Evolutionary conservation across 2,797 vertebrate genomes (phyloP), one percentile per base, ranked within the genome.

Genomic region (Micromesistius poutassou): DNA sequence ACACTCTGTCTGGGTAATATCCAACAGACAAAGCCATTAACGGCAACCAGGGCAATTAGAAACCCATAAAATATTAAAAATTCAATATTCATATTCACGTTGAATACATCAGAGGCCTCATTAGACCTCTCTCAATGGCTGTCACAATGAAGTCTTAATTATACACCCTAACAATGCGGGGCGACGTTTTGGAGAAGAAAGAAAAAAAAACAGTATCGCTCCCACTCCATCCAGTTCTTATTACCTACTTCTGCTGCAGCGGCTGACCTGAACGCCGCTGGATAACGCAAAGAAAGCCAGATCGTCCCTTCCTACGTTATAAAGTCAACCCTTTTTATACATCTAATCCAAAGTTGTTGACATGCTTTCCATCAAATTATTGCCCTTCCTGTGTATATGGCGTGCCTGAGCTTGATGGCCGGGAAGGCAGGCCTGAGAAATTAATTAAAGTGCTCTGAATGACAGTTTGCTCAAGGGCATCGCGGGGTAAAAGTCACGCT

Each of bases 381-480:
- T 72, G 77, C 79, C 75, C 74, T 73, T 10, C 72, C 71, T 77
- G 62, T 68, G 30, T 83, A 81, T 81, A 77, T 76, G 42, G 13
- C 42, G 14, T 46, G 42, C 42, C 42, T 19, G 42, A 46, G 42
- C 42, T 4, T 19, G 42, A 46, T 19, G 42, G 13, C 14, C 2
- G 42, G 42, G 42, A 38, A 38, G 87, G 85, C 74, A 83, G 83
- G 84, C 82, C 87, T 84, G 79, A 81, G 85, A 87, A 88, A 92
- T 92, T 94, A 95, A 94, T 93, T 90, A 93, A 93, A 92, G 89
- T 92, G 91, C 80, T 78, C 85, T 92, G 93, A 95, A 93, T 89
- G 93, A 95, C 93, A 94, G 91, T 74, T 84, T 75, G 90, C 93
- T 93, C 93, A 93, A 93, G 90, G 93, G 92, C 92, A 93, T 14